phyloP scores from a whole-genome alignment of 1,140 invertebrate species.

The Aphaenogaster rudis region DNA sequence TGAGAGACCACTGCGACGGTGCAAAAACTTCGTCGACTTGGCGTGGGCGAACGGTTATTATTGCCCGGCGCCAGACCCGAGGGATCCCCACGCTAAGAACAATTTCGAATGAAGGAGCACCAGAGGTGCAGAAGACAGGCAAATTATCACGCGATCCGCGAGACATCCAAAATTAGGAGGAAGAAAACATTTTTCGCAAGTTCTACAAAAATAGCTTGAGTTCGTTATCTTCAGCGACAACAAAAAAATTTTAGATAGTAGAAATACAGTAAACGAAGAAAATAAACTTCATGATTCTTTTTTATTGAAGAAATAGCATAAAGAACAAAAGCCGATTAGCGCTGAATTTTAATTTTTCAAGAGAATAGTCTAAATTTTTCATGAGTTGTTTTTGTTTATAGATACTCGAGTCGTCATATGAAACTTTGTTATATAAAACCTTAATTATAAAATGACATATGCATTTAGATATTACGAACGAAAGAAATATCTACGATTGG shows the following conservation, averaged over 20 bases:
- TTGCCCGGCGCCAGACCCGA: conserved; percentile 81
- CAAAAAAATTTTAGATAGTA: neutral
- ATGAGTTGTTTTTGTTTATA: neutral
- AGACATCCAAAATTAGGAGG: neutral
- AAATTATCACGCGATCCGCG: neutral
- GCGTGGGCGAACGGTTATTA: conserved; percentile 84
- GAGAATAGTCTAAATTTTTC: neutral
- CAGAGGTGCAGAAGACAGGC: neutral
- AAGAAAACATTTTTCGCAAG: neutral
- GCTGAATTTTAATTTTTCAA: neutral
- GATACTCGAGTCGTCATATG: neutral
- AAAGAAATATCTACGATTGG: neutral
- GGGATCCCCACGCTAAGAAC: conserved; percentile 64
- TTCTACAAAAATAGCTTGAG: neutral
- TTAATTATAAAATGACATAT: neutral
- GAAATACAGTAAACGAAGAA: neutral
- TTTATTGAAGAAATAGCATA: neutral
- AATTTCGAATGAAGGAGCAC: conserved; percentile 49
- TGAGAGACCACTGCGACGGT: conserved; percentile 30
- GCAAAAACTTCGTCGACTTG: conserved; percentile 71
- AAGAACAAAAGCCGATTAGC: neutral
- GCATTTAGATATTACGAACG: neutral
- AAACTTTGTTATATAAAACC: neutral
- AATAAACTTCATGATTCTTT: neutral
- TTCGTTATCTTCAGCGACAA: neutral